These are phyloP conservation scores for Opisthocomus hoazin DNA, from an alignment of 2,113 vertebrate species.

Conservation along the genomic window DNA sequence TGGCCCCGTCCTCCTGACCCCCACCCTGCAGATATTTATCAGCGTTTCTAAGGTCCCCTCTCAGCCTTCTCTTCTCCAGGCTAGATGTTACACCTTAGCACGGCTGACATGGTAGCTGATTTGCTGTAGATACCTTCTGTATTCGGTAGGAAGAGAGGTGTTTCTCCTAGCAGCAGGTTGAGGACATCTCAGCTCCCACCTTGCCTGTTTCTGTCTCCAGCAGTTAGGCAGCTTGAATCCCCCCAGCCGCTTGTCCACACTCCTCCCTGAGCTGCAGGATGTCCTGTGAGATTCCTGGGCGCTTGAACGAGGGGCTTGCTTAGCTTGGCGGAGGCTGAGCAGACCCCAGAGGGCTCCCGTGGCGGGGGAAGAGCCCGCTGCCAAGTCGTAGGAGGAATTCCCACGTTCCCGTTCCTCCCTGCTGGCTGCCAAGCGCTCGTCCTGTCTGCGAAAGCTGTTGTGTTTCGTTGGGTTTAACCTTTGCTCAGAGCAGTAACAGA, in stretches of 20 bases:
- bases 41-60: too few species aligned
- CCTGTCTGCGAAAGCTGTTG: constrained; percentile 9
- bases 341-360: neutral
- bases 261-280: neutral
- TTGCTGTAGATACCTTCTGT: neutral
- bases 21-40: too few species aligned
- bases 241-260: neutral
- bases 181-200: neutral
- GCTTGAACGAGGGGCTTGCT: constrained; percentile 18
- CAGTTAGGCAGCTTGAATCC: neutral
- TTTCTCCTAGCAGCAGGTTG: neutral
- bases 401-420: constrained; percentile 44
- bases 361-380: neutral
- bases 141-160: neutral
- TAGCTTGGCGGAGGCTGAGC: neutral
- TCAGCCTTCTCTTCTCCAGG: too few species aligned
- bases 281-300: neutral
- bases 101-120: fast-evolving
- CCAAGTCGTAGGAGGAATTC: constrained; percentile 55
- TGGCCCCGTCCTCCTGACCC: too few species aligned
- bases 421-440: neutral
- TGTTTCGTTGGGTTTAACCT: constrained; percentile 48
- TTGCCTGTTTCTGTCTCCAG: neutral
- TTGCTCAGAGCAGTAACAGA: neutral
- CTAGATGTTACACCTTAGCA: neutral